These are phyloP conservation scores for Hirundo rustica DNA, from an alignment of 2,797 vertebrate genomes.

Conservation along the genomic window DNA sequence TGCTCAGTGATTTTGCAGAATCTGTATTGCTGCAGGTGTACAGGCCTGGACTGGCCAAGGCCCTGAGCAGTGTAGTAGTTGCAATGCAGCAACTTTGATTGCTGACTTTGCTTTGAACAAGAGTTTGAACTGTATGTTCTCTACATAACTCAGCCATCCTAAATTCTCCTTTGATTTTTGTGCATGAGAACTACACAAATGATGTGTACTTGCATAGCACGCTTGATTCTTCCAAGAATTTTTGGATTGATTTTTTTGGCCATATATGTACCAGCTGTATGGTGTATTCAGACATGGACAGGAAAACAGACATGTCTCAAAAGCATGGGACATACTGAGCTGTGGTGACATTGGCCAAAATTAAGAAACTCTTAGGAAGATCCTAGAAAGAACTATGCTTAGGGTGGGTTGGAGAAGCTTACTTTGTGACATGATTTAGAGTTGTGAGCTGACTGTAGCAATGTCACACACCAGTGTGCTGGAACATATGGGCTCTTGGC, in stretches of 20 bases:
- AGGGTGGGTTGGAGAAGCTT: not conserved
- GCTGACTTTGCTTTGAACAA: not conserved
- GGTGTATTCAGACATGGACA: not conserved
- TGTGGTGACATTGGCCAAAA: not conserved
- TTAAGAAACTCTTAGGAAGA: not conserved
- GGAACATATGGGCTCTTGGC: not conserved
- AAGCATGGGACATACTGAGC: not conserved
- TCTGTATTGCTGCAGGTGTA: not conserved
- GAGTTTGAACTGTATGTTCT: not conserved
- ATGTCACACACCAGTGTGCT: not conserved
- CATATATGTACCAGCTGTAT: not conserved
- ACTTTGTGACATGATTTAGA: not conserved
- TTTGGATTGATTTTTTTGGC: constrained; percentile 13
- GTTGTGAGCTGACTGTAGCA: not conserved
- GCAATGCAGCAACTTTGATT: not conserved
- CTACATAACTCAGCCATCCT: not conserved
- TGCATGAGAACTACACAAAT: not conserved
- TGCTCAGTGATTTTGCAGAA: not conserved
- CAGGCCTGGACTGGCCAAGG: not conserved
- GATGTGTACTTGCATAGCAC: not conserved
- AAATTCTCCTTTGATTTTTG: not conserved
- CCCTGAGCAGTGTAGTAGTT: not conserved
- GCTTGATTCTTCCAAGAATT: constrained; percentile 9
- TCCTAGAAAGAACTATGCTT: not conserved
- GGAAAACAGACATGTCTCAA: constrained; percentile 6